Percentiles rank a stretch among this genome's conserved stretches.
Evolutionary conservation across 2,113 vertebrate species (phyloP).

Genomic region (Istiophorus platypterus): DNA sequence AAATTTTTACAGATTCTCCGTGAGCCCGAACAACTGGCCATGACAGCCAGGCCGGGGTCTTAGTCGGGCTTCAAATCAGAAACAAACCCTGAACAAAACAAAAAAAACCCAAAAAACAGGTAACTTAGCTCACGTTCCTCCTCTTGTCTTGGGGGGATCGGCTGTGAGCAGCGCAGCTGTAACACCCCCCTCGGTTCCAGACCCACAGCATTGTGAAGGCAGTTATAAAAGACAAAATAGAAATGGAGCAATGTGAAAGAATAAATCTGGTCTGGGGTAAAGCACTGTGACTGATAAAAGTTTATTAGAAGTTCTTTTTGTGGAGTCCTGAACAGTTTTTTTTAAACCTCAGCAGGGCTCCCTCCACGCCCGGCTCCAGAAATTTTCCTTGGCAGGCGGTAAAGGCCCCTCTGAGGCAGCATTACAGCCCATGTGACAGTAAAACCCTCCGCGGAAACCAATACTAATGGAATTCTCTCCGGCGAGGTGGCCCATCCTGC

Average conservation of each 20-base stretch:
- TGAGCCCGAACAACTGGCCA: not conserved
- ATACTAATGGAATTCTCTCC: conserved; percentile 62
- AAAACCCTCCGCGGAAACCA: conserved; percentile 65
- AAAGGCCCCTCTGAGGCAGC: conserved; percentile 58
- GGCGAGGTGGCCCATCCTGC: conserved; percentile 52
- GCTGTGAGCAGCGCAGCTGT: not conserved
- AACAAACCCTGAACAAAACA: not conserved
- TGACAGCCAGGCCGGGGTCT: no score
- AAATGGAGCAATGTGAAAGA: conserved; percentile 46
- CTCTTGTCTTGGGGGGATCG: not conserved
- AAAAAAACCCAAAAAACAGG: not conserved
- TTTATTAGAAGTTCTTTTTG: conserved; percentile 67
- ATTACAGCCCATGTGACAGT: conserved; percentile 60
- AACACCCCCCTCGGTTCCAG: conserved; percentile 8
- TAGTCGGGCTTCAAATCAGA: conserved; percentile 4
- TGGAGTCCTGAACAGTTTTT: conserved; percentile 29
- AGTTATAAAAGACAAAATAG: conserved; percentile 29
- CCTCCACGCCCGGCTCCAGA: conserved; percentile 45
- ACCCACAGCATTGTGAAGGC: conserved; percentile 10
- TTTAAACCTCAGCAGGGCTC: conserved; percentile 40
- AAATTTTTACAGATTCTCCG: not conserved
- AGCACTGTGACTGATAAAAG: conserved; percentile 67
- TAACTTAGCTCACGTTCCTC: not conserved
- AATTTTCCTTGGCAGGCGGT: conserved; percentile 61
- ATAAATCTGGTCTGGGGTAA: conserved; percentile 38